A percentile compares a stretch with the other conserved stretches of the same genome.
Evolutionary conservation across 2,888 invertebrate species (phyloP).

Genomic region (Melipona beecheii): DNA sequence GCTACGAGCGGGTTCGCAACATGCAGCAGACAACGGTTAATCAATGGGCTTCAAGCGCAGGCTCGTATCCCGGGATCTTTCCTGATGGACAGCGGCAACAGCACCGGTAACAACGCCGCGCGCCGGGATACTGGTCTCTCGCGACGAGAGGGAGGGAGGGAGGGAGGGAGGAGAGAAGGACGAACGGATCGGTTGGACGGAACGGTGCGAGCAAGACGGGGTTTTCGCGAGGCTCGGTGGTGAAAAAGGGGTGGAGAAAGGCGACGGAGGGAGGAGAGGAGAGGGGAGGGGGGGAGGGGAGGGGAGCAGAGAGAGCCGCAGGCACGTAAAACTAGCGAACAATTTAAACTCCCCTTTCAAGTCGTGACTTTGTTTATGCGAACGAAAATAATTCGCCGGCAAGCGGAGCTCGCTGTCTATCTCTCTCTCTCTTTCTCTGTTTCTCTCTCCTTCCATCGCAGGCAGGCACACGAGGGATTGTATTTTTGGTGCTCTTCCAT

Average conservation of each 20-base stretch:
- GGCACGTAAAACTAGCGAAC: conserved; percentile 80
- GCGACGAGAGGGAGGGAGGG: conserved; percentile 12
- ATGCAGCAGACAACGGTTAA: conserved; percentile 82
- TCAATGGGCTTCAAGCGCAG: conserved; percentile 83
- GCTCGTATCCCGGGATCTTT: conserved; percentile 78
- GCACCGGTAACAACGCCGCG: conserved; percentile 64
- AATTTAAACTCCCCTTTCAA: conserved; percentile 82
- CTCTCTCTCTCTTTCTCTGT: neutral
- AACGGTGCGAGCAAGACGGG: neutral
- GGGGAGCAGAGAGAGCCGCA: conserved; percentile 63
- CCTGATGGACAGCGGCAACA: conserved; percentile 80
- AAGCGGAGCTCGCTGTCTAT: conserved; percentile 27
- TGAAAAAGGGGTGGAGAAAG: neutral
- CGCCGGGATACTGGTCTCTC: conserved; percentile 33
- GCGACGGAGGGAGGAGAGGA: conserved; percentile 8
- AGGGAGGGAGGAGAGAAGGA: conserved; percentile 31
- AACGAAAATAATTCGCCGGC: conserved; percentile 78
- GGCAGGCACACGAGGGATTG: neutral
- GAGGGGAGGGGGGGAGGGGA: conserved; percentile 13
- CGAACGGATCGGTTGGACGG: neutral
- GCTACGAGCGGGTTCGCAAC: conserved; percentile 60
- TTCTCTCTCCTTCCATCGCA: neutral
- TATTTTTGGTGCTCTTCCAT: neutral
- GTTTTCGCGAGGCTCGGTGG: neutral
- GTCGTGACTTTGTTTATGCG: conserved; percentile 81